A percentile compares a stretch with the other conserved stretches of the same genome.
phyloP scores from a whole-genome alignment of 1,140 invertebrate species.

The Holcopasites calliopsidis region DNA sequence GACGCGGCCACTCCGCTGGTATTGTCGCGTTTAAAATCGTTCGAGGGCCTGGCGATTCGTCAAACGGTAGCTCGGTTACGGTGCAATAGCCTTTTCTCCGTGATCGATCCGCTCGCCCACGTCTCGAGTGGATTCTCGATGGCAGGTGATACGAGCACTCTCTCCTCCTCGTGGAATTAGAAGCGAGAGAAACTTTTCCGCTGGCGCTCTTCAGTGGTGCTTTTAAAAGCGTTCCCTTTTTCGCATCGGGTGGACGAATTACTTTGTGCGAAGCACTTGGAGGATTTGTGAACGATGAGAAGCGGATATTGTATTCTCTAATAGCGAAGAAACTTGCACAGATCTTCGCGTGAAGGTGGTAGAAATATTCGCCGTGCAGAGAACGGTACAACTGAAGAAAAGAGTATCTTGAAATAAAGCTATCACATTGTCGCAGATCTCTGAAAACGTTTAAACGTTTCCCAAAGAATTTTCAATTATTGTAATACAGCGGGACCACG shows the following conservation, averaged over 20 bases:
- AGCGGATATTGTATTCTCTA: no score
- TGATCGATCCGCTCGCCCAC: conserved; percentile 12
- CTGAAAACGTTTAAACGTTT: no score
- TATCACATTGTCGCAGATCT: no score
- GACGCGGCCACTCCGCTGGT: conserved; percentile 18
- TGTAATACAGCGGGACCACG: no score
- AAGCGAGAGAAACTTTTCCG: not conserved
- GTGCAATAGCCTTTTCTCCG: conserved; percentile 7
- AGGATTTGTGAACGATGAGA: not conserved
- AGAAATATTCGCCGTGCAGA: no score
- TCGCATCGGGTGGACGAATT: not conserved
- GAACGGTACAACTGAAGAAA: no score
- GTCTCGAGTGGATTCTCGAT: conserved; percentile 37
- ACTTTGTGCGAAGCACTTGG: not conserved
- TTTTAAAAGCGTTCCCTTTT: not conserved
- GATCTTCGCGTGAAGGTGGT: no score
- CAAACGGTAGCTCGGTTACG: conserved; percentile 1
- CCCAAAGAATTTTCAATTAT: no score
- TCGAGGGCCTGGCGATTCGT: conserved; percentile 29
- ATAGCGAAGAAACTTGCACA: no score
- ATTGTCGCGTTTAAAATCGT: conserved; percentile 43
- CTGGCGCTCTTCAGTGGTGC: not conserved
- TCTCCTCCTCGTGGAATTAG: not conserved
- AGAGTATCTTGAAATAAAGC: no score
- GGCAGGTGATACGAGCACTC: conserved; percentile 10